Evolutionary conservation across 2,888 invertebrate genomes (phyloP).

Genomic region (Diadromus collaris): DNA sequence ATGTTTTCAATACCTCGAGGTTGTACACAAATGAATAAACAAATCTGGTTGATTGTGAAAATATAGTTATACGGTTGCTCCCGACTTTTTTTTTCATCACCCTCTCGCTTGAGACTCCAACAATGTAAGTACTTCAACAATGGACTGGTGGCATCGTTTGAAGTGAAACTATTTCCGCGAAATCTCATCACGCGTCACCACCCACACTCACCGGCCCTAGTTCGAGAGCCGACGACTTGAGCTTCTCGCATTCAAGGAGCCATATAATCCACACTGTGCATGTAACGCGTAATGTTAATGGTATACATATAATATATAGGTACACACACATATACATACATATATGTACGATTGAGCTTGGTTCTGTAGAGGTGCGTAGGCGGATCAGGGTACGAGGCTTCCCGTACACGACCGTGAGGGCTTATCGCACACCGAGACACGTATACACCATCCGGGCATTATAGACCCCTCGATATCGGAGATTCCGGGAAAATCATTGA

Average conservation of each 20-base stretch:
- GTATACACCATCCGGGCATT: neutral
- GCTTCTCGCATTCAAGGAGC: neutral
- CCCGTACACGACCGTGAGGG: neutral
- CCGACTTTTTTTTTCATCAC: too few relatives aligned
- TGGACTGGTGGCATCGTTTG: neutral
- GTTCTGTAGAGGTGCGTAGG: slow-evolving; percentile 34
- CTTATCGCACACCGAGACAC: slow-evolving; percentile 23
- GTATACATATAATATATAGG: too few relatives aligned
- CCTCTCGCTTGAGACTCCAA: too few relatives aligned
- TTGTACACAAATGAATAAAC: too few relatives aligned
- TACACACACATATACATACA: too few relatives aligned
- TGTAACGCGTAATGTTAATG: neutral
- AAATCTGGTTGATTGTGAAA: too few relatives aligned
- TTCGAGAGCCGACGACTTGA: slow-evolving; percentile 4
- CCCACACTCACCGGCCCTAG: neutral
- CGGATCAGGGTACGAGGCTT: slow-evolving; percentile 30
- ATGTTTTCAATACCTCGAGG: too few relatives aligned
- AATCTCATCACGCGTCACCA: slow-evolving; percentile 1
- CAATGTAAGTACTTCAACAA: too few relatives aligned
- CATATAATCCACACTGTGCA: neutral
- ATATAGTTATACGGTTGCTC: too few relatives aligned
- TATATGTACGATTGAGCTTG: neutral
- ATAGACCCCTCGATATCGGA: slow-evolving; percentile 9
- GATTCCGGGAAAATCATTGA: slow-evolving; percentile 41
- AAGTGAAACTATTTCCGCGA: neutral